Evolutionary conservation across 2,113 vertebrate species (phyloP).

Genomic region (Gorsachius goisagi): DNA sequence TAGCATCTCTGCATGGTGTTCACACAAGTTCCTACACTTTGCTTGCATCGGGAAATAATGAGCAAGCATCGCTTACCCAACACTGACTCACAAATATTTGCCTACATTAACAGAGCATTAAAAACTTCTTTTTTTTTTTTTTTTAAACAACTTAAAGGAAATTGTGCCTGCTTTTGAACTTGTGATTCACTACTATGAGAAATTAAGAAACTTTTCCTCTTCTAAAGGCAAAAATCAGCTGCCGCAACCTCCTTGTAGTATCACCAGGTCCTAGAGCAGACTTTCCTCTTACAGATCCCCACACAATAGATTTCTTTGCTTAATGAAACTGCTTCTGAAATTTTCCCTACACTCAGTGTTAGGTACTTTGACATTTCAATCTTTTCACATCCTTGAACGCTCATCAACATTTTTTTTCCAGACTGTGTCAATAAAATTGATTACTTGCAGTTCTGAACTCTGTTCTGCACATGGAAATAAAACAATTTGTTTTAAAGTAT

Average conservation of each 20-base stretch:
- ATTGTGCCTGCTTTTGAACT: slow-evolving; percentile 36
- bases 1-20: slow-evolving; percentile 7
- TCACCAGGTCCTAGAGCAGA: background rate
- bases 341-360: slow-evolving; percentile 21
- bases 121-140: background rate
- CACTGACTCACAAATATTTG: slow-evolving; percentile 69
- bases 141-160: slow-evolving; percentile 68
- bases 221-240: slow-evolving; percentile 2
- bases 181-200: slow-evolving; percentile 52
- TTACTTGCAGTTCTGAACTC: slow-evolving; percentile 71
- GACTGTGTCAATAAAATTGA: slow-evolving; percentile 74
- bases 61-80: slow-evolving; percentile 65
- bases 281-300: background rate
- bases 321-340: slow-evolving; percentile 52
- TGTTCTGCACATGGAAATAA: slow-evolving; percentile 74
- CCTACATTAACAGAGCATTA: slow-evolving; percentile 70
- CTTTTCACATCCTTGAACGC: slow-evolving; percentile 73
- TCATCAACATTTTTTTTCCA: slow-evolving; percentile 72
- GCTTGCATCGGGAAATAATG: slow-evolving; percentile 51
- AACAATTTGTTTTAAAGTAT: slow-evolving; percentile 72
- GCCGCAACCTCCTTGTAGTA: background rate
- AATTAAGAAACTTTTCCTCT: slow-evolving; percentile 42
- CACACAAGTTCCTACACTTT: slow-evolving; percentile 12
- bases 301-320: slow-evolving; percentile 15
- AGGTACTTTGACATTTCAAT: slow-evolving; percentile 68